Percentiles rank a stretch among this genome's conserved stretches.
Conservation (phyloP, 2,113 vertebrate species). For the Callocephalon fimbriatum region DNA sequence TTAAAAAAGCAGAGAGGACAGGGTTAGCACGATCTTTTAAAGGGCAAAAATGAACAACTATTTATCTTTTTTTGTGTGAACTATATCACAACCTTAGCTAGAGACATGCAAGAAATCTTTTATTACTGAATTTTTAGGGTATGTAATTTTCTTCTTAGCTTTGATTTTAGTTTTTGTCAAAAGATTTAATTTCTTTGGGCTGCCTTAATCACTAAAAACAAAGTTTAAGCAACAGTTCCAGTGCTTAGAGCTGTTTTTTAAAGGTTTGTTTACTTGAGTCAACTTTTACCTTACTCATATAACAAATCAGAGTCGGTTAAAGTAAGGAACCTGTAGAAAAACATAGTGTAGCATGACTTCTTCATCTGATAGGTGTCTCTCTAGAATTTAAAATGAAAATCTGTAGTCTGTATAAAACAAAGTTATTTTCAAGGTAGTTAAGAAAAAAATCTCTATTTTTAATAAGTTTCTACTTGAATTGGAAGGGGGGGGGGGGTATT, state of each 20-base stretch:
- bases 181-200: background rate
- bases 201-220: background rate
- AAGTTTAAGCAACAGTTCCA: background rate
- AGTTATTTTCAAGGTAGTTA: background rate
- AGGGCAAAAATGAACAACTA: background rate
- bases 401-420: background rate
- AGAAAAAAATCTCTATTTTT: background rate
- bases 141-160: background rate
- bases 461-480: background rate
- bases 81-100: background rate
- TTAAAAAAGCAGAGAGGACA: background rate
- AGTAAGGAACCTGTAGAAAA: background rate
- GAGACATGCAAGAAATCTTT: background rate
- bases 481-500: background rate
- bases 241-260: background rate
- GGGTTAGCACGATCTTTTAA: background rate
- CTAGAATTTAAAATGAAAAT: background rate
- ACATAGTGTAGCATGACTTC: background rate
- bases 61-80: background rate
- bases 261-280: background rate
- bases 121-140: background rate
- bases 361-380: background rate
- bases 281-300: background rate
- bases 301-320: background rate
- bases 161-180: background rate